A percentile compares a stretch with the other conserved stretches of the same genome.
Evolutionary conservation across 2,888 invertebrate species (phyloP).

Genomic region (Lysandra coridon): DNA sequence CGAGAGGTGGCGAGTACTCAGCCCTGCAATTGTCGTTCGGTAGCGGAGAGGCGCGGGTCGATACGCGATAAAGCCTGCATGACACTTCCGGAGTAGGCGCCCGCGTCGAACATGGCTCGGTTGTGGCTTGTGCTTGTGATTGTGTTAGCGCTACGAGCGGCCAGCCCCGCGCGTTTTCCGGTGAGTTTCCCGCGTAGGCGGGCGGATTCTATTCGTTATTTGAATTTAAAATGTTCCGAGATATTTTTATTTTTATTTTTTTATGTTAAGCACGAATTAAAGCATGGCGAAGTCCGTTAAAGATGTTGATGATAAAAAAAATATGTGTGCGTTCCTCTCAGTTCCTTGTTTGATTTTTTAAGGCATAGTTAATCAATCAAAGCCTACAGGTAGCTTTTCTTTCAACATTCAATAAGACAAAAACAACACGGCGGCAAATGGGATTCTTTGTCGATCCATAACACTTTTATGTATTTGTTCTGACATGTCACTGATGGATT

Average conservation of each 20-base stretch:
- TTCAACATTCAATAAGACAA: constrained; percentile 11
- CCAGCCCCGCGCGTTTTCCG: constrained; percentile 75
- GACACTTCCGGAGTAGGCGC: constrained; percentile 55
- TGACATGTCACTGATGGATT: constrained; percentile 26
- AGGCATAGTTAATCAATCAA: neutral
- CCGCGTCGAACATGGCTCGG: constrained; percentile 57
- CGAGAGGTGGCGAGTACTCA: constrained; percentile 76
- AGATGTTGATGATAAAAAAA: neutral
- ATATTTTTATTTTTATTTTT: neutral
- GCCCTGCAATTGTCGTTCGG: constrained; percentile 76
- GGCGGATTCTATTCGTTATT: constrained; percentile 52
- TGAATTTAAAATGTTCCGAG: constrained; percentile 34
- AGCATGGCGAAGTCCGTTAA: neutral
- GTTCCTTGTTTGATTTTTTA: neutral
- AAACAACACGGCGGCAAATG: constrained; percentile 14
- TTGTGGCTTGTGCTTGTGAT: constrained; percentile 59
- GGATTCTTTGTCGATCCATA: constrained; percentile 8
- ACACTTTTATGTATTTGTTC: constrained; percentile 27
- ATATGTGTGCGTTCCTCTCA: neutral
- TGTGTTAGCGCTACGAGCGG: constrained; percentile 65
- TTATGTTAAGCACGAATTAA: neutral
- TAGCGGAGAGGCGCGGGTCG: constrained; percentile 75
- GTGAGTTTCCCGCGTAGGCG: constrained; percentile 70
- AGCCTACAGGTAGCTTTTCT: constrained; percentile 8
- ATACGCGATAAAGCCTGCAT: constrained; percentile 79